A percentile compares a stretch with the other conserved stretches of the same genome.
Evolutionary conservation across 2,888 invertebrate genomes (phyloP).

Genomic region (Sympetrum striolatum): DNA sequence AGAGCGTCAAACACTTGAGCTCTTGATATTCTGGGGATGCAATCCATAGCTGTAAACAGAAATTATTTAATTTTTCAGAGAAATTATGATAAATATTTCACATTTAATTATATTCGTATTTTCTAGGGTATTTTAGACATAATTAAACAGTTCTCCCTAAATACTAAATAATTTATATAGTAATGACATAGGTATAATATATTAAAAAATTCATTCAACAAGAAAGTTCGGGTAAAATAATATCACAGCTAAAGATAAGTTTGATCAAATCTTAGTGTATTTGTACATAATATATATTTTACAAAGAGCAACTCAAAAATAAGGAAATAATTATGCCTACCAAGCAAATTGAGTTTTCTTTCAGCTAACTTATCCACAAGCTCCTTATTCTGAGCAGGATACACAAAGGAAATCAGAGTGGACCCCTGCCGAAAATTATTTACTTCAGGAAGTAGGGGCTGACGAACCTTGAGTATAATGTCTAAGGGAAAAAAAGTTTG

Average conservation of each 20-base stretch:
- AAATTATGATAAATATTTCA: too few species aligned
- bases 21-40: constrained; percentile 83
- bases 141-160: not conserved
- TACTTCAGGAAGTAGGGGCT: constrained; percentile 72
- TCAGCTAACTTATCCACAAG: constrained; percentile 73
- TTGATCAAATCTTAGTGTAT: not conserved
- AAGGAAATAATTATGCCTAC: constrained; percentile 59
- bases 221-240: not conserved
- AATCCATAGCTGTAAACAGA: constrained; percentile 77
- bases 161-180: too few species aligned
- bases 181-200: not conserved
- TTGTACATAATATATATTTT: not conserved
- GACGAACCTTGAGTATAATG: constrained; percentile 81
- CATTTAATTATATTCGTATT: too few species aligned
- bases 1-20: constrained; percentile 91
- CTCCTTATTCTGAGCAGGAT: constrained; percentile 81
- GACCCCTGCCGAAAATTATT: constrained; percentile 69
- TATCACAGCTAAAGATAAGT: not conserved
- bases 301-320: constrained; percentile 26
- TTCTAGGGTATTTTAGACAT: too few species aligned
- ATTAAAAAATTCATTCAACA: too few species aligned
- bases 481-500: constrained; percentile 63
- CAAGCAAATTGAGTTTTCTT: constrained; percentile 80
- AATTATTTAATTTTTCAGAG: too few species aligned
- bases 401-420: constrained; percentile 82